Base-by-base conservation (phyloP, 2,113 vertebrate genomes). In the Calyptomena viridis region DNA sequence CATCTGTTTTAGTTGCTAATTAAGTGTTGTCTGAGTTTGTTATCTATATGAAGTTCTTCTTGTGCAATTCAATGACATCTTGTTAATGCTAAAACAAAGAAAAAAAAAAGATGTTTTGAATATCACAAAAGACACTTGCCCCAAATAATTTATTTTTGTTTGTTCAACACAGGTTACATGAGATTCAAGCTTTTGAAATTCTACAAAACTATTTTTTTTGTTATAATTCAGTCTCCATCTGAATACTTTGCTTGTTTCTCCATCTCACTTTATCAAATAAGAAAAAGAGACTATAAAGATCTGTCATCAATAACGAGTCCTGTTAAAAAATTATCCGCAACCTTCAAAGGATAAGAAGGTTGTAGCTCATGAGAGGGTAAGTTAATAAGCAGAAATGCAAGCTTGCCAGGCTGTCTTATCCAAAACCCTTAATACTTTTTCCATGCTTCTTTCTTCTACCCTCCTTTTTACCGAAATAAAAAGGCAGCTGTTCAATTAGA, bases 291-390 rank as follows among this genome's bases (percentile, higher is more conserved):
- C 20, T 73, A 30, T 30, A 72, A 85, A 72, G 37, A 40, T 55
- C 7, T 42, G 2, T 21, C 73, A 71, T 94, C 49, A 93, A 59
- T 93, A 89, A 58, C 25, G 12, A 55, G 22, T 50, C 11, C 14
- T 80, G 1, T 83, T 83, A 40, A 84, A 84, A 81, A 94, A 53
- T 25, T 64, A 39, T 91, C 49, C 62, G 10, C 91, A 95, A 64
- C 81, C 84, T 95, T 95, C 93, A 93, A 90, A 87, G 71, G 21
- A 58, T 89, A 50, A 85, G 74, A 82, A 94, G 75, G 78, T 85
- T 91, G 56, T 71, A 21, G 30, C 89, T 95, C 74, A 19, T 71
- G 78, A 78, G 89, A 89, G 28, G 33, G 8, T 47, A 91, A 93
- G 47, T 69, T 90, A 93, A 94, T 90, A 90, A 76, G 67, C 59